phyloP scores from a whole-genome alignment of 2,888 invertebrate genomes.

The Epirrita christyi region DNA sequence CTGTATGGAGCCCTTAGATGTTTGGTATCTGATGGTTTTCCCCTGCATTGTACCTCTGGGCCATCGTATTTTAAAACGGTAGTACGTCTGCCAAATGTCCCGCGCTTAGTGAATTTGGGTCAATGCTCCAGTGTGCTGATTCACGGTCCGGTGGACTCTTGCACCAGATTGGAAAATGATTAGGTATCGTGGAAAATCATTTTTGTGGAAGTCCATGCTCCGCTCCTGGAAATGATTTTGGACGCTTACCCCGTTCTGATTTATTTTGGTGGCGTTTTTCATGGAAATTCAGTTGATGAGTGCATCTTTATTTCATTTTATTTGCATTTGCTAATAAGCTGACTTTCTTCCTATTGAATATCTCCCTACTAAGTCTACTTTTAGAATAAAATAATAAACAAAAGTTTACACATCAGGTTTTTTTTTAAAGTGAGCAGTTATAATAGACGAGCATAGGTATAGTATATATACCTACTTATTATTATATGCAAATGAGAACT shows the following conservation, averaged over 20 bases:
- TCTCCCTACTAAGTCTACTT: no score
- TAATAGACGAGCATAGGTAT: no score
- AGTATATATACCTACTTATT: no score
- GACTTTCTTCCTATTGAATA: no score
- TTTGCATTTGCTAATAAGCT: no score
- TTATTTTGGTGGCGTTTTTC: background rate
- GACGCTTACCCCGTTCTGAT: background rate
- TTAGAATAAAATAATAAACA: no score
- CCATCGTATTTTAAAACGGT: slow-evolving; percentile 66
- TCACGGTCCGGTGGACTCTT: slow-evolving; percentile 45
- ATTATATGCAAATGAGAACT: no score
- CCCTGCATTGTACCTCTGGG: slow-evolving; percentile 35
- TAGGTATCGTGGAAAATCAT: slow-evolving; percentile 24
- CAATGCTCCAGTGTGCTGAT: slow-evolving; percentile 75
- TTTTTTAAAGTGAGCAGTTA: no score
- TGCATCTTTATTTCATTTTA: background rate
- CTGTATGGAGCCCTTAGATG: background rate
- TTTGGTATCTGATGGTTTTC: slow-evolving; percentile 8
- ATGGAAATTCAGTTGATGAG: slow-evolving; percentile 3
- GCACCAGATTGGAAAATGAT: slow-evolving; percentile 35
- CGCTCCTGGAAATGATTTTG: slow-evolving; percentile 11
- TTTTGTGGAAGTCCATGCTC: slow-evolving; percentile 13
- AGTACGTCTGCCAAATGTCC: slow-evolving; percentile 74
- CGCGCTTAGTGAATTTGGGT: slow-evolving; percentile 66
- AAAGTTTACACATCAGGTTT: no score